Evolutionary conservation across 2,888 invertebrate genomes (phyloP), one percentile per base, ranked within the genome.

Genomic region (Sialis lutaria): DNA sequence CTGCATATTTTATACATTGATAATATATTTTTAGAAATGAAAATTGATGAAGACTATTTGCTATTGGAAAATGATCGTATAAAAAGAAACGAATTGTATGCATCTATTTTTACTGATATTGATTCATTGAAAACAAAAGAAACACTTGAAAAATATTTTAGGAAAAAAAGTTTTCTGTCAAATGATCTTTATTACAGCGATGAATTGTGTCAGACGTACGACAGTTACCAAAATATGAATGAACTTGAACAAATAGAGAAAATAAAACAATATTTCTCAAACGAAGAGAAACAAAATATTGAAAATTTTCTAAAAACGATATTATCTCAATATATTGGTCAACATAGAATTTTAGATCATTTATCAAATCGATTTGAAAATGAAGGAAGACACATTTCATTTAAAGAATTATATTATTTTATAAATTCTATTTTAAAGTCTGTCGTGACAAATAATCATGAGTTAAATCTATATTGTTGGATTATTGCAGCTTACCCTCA

Each of bases 401-500:
- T 37, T 44, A 37, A 50, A 39, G 53, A 53, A 45, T 41, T 55
- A 37, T 51, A 45, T 39, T 52, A 42, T 42, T 43, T 55, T 7
- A 44, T n/a, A 9, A 35, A 35, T n/a, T 8, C n/a, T 3, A 35
- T 35, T 35, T 9, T 53, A 8, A 52, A 51, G 40, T 44, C 50
- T 4, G 47, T 53, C 42, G 22, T 53, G 33, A 42, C 33, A 30
- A 49, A 46, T 45, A 32, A 33, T 10, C 37, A 46, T 0, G 45
- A 51, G 13, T 22, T 37, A 33, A 49, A 50, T 46, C 43, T 34
- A 13, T 53, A 51, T 48, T 47, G 45, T 46, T 56, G 56, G 56
- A 54, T 55, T 8, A 44, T 56, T 6, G 47, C 51, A 9, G 50
- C 55, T 13, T 46, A 51, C 46, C 47, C 50, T 45, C 55, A 55